Conservation (phyloP, 1,140 invertebrate species). For the Dendrolimus kikuchii region DNA sequence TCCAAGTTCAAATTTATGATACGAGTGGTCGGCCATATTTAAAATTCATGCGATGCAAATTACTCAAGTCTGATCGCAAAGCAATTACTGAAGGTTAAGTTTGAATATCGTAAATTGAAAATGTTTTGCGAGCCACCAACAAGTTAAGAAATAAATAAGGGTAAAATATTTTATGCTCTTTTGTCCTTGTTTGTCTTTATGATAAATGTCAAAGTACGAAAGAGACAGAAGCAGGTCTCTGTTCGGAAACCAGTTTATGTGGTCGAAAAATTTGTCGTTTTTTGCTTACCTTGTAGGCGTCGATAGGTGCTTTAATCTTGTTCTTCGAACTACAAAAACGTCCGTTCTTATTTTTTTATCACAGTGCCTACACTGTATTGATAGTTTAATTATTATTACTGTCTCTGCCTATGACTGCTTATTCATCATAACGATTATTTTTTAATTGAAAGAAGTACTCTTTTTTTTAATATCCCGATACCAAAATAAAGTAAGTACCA, state of each 20-base stretch:
- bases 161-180: slow-evolving; percentile 30
- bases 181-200: slow-evolving; percentile 8
- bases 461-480: no score
- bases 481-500: no score
- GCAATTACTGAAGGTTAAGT: slow-evolving; percentile 33
- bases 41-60: slow-evolving; percentile 40
- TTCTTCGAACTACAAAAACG: slow-evolving; percentile 30
- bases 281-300: slow-evolving; percentile 41
- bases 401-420: no score
- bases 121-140: slow-evolving; percentile 45
- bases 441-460: no score
- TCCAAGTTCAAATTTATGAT: slow-evolving; percentile 14
- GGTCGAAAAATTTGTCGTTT: slow-evolving; percentile 38
- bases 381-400: no score
- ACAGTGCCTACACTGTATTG: no score
- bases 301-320: slow-evolving; percentile 34
- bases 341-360: not conserved
- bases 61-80: slow-evolving; percentile 30
- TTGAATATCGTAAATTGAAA: slow-evolving; percentile 38
- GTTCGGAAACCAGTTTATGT: slow-evolving; percentile 53
- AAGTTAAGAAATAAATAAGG: slow-evolving; percentile 63
- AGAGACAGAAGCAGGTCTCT: slow-evolving; percentile 23
- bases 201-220: slow-evolving; percentile 7
- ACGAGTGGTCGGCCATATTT: slow-evolving; percentile 23
- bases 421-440: no score